Conservation (phyloP, 2,113 vertebrate species). For the Apteryx mantelli region DNA sequence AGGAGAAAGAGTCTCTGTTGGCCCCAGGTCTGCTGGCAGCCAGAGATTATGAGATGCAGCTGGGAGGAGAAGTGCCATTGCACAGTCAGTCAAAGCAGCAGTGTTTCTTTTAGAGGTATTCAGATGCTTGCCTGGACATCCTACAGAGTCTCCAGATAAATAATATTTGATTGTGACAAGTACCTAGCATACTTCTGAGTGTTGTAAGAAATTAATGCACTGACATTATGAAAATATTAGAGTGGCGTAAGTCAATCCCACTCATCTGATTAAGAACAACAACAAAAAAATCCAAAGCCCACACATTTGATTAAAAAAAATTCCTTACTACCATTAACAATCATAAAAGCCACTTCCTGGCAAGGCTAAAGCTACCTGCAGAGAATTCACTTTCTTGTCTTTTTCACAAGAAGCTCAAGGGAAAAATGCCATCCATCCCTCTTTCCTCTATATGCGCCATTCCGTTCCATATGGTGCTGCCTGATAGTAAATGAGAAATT, state of each 20-base stretch:
- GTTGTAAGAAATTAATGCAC: conserved; percentile 22
- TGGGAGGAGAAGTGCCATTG: conserved; percentile 44
- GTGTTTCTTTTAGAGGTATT: conserved; percentile 44
- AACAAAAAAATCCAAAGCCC: not conserved
- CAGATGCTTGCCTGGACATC: not conserved
- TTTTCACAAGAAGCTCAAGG: conserved; percentile 38
- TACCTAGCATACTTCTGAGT: conserved; percentile 12
- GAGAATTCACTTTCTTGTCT: conserved; percentile 63
- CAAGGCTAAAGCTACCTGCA: conserved; percentile 53
- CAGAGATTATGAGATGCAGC: not conserved
- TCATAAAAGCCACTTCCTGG: conserved; percentile 56
- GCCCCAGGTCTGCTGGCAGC: conserved; percentile 26
- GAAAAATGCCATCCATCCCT: conserved; percentile 37
- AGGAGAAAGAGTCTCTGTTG: not conserved
- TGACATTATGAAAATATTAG: not conserved
- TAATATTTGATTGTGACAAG: conserved; percentile 40
- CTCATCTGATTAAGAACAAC: not conserved
- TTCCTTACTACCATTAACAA: not conserved
- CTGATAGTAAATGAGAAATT: conserved; percentile 71
- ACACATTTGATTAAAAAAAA: not conserved
- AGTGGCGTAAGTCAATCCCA: not conserved
- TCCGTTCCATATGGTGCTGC: conserved; percentile 56
- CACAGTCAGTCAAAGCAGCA: conserved; percentile 41
- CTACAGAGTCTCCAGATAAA: conserved; percentile 36
- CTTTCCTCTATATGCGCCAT: not conserved